Base-by-base conservation (phyloP, 2,888 invertebrate species). In the Papilio elwesi region DNA sequence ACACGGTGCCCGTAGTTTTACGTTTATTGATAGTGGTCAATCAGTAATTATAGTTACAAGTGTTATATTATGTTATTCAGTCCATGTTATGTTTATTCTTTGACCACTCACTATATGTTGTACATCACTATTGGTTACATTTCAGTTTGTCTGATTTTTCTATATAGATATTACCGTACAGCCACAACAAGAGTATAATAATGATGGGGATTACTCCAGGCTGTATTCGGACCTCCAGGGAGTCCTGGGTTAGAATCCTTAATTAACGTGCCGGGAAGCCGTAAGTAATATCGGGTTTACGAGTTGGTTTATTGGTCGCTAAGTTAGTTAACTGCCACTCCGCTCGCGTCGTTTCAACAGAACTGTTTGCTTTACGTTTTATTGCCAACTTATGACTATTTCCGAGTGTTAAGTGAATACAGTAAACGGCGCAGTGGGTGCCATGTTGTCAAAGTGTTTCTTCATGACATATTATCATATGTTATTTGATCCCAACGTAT, bases 201-300 rank as follows among this genome's bases (percentile, higher is more conserved):
- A 57, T 36, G 36, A 11, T 5, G 36, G 36, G 26, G 43, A 55
- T 67, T 70, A 70, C 63, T 70, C 47, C 69, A 43, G 69, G n/a
- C 52, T 36, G 11, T 59, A 62, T 62, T 47, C 53, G 64, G 64
- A 57, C 64, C 73, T 68, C 68, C 73, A 8, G 67, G 68, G 64
- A 73, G 63, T 73, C 38, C 43, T 26, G 47, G 13, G 11, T 66
- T 71, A 49, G 64, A 36, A 9, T 67, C 53, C 71, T 64, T 73
- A 73, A 73, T 73, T 73, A 73, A 71, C 9, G 49, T 62, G 11
- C 51, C 69, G 47, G 66, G 53, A 43, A 38, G 69, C 62, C 68
- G 59, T 68, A 36, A 36, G 68, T 68, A 43, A 52, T 53, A 16
- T 65, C 8, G 36, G 71, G 3, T 64, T 68, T 65, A 73, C 57